Conservation (phyloP, 2,797 vertebrate species). For the Parambassis ranga region DNA sequence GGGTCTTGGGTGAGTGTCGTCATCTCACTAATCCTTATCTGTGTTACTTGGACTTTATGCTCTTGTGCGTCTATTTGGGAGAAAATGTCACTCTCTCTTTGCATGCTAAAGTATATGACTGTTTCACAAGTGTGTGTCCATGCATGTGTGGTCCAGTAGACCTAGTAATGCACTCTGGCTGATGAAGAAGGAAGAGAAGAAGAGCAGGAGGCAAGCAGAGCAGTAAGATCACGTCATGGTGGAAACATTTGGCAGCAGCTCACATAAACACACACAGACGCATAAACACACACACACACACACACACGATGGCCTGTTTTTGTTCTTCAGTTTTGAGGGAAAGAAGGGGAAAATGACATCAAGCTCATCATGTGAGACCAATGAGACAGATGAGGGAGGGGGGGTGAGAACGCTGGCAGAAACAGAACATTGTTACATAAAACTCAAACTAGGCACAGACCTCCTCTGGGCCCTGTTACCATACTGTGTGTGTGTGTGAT, state of each 20-base stretch:
- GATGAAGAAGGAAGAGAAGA: constrained; percentile 62
- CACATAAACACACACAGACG: constrained; percentile 57
- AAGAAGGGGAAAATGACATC: constrained; percentile 80
- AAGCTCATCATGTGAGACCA: constrained; percentile 82
- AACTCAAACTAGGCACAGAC: constrained; percentile 44
- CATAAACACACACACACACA: constrained; percentile 8
- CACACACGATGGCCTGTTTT: constrained; percentile 66
- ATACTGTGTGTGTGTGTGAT: constrained; percentile 23
- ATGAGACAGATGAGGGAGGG: constrained; percentile 63
- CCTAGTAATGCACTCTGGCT: constrained; percentile 36
- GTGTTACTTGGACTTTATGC: not conserved
- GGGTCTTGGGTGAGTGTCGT: not conserved
- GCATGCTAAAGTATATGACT: constrained; percentile 13
- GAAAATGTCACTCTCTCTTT: not conserved
- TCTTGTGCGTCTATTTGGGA: not conserved
- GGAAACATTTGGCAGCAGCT: constrained; percentile 79
- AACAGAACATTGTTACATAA: constrained; percentile 72
- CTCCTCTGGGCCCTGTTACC: constrained; percentile 43
- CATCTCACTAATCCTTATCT: constrained; percentile 12
- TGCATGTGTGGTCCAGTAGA: not conserved
- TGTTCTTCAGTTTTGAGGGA: constrained; percentile 69
- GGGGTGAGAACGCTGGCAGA: constrained; percentile 59
- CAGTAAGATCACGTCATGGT: constrained; percentile 78
- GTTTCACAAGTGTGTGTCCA: not conserved
- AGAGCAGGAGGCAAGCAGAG: constrained; percentile 62